A percentile compares a stretch with the other conserved stretches of the same genome.
These are phyloP conservation scores for Umimayanthus kanabou DNA, from an alignment of 92 coral and sea anemone species.

Conservation along the genomic window DNA sequence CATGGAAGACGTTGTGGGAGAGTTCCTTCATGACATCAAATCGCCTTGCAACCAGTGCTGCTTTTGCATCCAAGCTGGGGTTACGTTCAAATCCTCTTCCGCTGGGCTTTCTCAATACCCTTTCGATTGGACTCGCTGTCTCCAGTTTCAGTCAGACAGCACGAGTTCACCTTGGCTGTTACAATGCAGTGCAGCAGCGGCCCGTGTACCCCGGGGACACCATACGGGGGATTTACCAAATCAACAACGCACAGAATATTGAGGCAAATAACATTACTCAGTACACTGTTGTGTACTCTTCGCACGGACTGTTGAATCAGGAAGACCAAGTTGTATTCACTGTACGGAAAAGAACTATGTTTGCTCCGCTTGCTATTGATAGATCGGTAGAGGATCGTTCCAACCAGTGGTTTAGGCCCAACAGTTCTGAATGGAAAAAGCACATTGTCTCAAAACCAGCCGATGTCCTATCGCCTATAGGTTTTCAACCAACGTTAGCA, in stretches of 20 bases:
- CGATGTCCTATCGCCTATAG: constrained; percentile 7
- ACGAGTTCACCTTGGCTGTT: constrained; percentile 45
- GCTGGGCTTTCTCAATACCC: constrained; percentile 30
- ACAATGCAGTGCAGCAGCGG: constrained; percentile 29
- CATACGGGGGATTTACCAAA: constrained; percentile 20
- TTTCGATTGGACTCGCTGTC: constrained; percentile 22
- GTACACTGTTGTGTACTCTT: constrained; percentile 40
- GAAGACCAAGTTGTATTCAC: constrained; percentile 25
- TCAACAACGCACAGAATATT: constrained; percentile 19
- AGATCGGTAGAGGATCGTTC: not conserved
- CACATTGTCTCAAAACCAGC: constrained; percentile 31
- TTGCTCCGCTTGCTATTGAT: constrained; percentile 37
- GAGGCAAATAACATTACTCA: not conserved
- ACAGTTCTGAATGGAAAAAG: constrained; percentile 11
- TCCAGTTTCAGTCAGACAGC: constrained; percentile 48
- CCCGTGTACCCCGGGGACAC: constrained; percentile 45
- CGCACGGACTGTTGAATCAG: constrained; percentile 38
- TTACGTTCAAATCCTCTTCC: constrained; percentile 34
- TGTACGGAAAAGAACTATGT: constrained; percentile 40
- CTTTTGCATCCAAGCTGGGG: constrained; percentile 36
- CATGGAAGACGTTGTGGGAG: constrained; percentile 49
- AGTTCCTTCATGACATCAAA: constrained; percentile 24
- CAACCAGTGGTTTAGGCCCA: not conserved
- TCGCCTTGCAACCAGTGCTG: constrained; percentile 37
- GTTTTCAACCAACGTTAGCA: constrained; percentile 20